Conservation (phyloP, 2,797 vertebrate genomes). For the Salmo trutta region DNA sequence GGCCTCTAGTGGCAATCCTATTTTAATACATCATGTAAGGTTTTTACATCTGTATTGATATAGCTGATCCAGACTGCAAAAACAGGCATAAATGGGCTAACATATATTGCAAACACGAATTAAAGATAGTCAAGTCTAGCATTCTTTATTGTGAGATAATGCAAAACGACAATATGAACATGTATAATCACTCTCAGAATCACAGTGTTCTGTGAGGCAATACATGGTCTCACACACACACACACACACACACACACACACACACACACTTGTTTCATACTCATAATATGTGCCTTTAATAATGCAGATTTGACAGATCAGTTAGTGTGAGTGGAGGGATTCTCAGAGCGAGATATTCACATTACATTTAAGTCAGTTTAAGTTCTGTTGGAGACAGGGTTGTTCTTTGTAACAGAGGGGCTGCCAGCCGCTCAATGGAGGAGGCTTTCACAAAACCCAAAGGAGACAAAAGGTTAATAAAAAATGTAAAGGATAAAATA, state of each 20-base stretch:
- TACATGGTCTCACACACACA: constrained; percentile 10
- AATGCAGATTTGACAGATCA: constrained; percentile 29
- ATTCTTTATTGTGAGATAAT: constrained; percentile 61
- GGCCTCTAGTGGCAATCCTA: constrained; percentile 1
- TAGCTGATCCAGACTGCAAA: not conserved
- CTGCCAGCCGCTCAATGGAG: not conserved
- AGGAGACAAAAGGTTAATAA: not conserved
- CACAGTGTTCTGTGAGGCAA: constrained; percentile 19
- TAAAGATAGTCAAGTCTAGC: constrained; percentile 40
- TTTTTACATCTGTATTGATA: not conserved
- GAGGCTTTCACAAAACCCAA: not conserved
- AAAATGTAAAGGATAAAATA: not conserved
- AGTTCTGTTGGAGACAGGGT: not conserved
- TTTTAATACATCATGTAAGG: not conserved
- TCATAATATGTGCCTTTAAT: constrained; percentile 23
- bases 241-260: not conserved
- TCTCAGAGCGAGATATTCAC: constrained; percentile 8
- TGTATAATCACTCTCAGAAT: constrained; percentile 16
- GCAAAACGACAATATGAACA: constrained; percentile 40
- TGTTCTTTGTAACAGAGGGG: not conserved
- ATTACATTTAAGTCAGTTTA: constrained; percentile 18
- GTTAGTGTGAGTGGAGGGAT: constrained; percentile 26
- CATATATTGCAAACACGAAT: not conserved
- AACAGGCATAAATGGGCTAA: not conserved
- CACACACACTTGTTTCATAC: not conserved